Percentiles rank a stretch among this genome's conserved stretches.
Conservation (phyloP, 2,888 invertebrate species). For the Xestobium rufovillosum region DNA sequence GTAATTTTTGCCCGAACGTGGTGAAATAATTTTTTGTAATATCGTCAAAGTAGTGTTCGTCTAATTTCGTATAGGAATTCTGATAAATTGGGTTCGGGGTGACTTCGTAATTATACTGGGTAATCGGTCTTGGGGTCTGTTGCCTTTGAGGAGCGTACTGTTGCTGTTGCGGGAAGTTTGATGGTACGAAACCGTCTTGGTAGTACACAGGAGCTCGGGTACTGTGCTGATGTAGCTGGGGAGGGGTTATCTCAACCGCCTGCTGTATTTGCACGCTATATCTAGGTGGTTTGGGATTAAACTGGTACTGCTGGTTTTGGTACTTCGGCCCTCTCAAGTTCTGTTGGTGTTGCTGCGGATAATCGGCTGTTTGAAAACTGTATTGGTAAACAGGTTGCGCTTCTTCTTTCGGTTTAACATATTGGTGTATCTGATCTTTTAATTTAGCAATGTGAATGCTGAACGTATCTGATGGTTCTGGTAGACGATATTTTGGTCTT, state of each 20-base stretch:
- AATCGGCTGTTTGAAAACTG: conserved; percentile 58
- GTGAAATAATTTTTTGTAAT: conserved; percentile 69
- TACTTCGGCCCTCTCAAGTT: conserved; percentile 22
- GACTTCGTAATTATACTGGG: conserved; percentile 36
- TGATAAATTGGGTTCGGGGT: conserved; percentile 45
- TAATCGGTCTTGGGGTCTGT: conserved; percentile 30
- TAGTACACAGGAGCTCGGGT: conserved; percentile 49
- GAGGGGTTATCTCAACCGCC: conserved; percentile 37
- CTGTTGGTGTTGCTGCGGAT: conserved; percentile 41
- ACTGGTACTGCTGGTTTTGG: conserved; percentile 14
- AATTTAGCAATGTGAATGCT: conserved; percentile 59
- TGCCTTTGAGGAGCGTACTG: conserved; percentile 19
- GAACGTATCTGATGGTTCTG: conserved; percentile 45
- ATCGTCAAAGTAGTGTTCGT: conserved; percentile 62
- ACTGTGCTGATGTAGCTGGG: conserved; percentile 15
- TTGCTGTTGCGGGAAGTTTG: conserved; percentile 30
- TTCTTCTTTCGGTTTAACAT: conserved; percentile 49
- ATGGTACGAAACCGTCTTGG: conserved; percentile 33
- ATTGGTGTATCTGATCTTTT: conserved; percentile 55
- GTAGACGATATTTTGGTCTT: conserved; percentile 31
- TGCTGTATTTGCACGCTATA: conserved; percentile 41
- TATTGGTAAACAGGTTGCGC: conserved; percentile 55
- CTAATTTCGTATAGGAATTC: conserved; percentile 63
- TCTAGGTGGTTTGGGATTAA: conserved; percentile 32
- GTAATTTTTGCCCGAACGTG: conserved; percentile 63